Conservation (phyloP, 2,113 vertebrate genomes). For the Macroglossus sobrinus region DNA sequence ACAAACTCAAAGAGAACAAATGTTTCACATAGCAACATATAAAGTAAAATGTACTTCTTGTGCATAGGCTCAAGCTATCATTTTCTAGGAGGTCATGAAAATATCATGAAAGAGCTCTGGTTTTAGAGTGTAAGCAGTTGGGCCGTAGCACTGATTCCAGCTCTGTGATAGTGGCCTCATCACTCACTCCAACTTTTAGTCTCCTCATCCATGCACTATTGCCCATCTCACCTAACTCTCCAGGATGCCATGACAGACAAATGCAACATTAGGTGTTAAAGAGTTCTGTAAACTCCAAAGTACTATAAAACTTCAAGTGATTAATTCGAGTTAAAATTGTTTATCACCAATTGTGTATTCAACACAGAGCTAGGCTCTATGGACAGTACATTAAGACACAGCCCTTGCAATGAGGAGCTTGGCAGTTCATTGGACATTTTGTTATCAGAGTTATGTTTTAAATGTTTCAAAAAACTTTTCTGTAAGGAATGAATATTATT, state of each 20-base stretch:
- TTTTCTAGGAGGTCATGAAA: not conserved
- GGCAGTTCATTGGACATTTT: not conserved
- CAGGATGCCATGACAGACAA: not conserved
- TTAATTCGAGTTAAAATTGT: not conserved
- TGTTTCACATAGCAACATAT: not conserved
- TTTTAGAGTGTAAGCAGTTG: not conserved
- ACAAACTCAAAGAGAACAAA: not conserved
- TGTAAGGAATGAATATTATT: not conserved
- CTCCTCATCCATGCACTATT: accelerated
- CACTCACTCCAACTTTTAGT: not conserved
- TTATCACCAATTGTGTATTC: not conserved
- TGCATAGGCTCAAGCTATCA: not conserved
- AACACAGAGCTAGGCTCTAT: not conserved
- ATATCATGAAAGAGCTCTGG: not conserved
- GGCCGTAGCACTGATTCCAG: not conserved
- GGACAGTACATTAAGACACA: not conserved
- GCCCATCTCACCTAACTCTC: not conserved
- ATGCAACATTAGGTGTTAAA: not conserved
- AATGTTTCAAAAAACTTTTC: not conserved
- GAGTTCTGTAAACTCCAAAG: not conserved
- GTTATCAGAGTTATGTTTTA: not conserved
- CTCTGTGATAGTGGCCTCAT: not conserved
- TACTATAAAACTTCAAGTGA: not conserved
- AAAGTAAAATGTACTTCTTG: not conserved
- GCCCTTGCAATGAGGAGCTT: not conserved